Base-by-base conservation (phyloP, 2,113 vertebrate genomes). In the Upupa epops region DNA sequence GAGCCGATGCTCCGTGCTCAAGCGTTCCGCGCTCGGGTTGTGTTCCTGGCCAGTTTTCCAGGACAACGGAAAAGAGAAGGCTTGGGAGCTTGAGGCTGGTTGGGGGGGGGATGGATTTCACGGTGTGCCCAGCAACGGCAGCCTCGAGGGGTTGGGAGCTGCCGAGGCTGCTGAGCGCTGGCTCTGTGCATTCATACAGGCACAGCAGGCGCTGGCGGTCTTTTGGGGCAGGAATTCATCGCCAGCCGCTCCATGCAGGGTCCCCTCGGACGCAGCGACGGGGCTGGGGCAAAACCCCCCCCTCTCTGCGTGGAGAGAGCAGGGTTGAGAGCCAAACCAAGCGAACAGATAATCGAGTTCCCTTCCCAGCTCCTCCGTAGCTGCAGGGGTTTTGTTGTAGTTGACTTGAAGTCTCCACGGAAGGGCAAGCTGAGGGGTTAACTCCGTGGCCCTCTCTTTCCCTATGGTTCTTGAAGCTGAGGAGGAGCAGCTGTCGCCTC, bases 71-170 rank as follows among this genome's bases (percentile, higher is more conserved):
- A 92, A 92, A 90, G 60, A 71, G 63, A 54, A 88, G 74, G 75
- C 74, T 74, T 68, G 79, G 42, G 86, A 96, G 86, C 81, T 92
- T 24, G 71, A 92, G n/a, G n/a, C n/a, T n/a, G n/a, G n/a, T n/a
- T n/a, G n/a, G n/a, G n/a, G n/a, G n/a, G n/a, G n/a, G 81, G 77
- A 83, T 95, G 71, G 85, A 82, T 92, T 94, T 94, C 90, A 90
- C 81, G 52, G 95, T 96, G 96, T 93, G 95, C 95, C 86, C 95
- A 94, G 84, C 90, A 96, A 95, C 95, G 86, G 2, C 90, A 91
- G 95, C 91, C 93, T 96, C 87, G 93, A 95, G n/a, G 95, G 93
- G 93, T 40, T 96, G 92, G 91, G 95, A 92, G 95, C 91, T 93
- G 92, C 82, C 92, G 92, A 96, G 59, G 82, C 65, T 94, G 95